Base-by-base conservation (phyloP, 2,888 invertebrate genomes). In the Coronaproctus castanopsis region DNA sequence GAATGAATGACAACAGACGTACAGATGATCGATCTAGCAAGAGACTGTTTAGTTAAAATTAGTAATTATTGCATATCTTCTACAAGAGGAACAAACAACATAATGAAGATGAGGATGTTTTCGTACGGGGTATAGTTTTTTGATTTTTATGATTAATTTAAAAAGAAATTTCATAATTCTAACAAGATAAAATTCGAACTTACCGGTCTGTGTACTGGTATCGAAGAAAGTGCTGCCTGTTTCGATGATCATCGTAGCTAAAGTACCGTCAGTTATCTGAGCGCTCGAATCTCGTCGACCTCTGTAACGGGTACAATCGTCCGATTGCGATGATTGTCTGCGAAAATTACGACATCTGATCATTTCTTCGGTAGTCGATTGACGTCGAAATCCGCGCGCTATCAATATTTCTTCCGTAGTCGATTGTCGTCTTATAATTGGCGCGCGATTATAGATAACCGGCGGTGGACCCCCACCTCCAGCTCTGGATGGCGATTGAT, bases 361-460 rank as follows among this genome's bases (percentile, higher is more conserved):
- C 87, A 90, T 90, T 72, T 91, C 91, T 69, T 91, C 90, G 0
- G 89, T 90, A 8, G 91, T 91, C 2, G 87, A 87, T 69, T 91
- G 90, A 18, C 90, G 78, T 1, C 91, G 79, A 71, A 91, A 91
- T 1, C 91, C 91, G 59, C 89, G 79, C 0, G 90, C 87, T 67
- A 90, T 90, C 51, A 91, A 74, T 67, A 91, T 91, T 72, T 91
- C 91, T 70, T 90, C 89, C 1, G 90, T 91, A 18, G 90, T 90
- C 24, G 89, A 89, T 73, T 90, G 90, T 61, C 90, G 77, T 61
- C 90, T 76, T 62, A 88, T 86, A 65, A 85, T 80, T 8, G 87
- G 86, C 50, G 84, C 76, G 66, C 82, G 78, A 18, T 55, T 54
- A 14, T 61, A 54, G 24, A 54, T 50, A 20, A 62, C 63, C 24